Evolutionary conservation across 2,797 vertebrate genomes (phyloP), one percentile per base, ranked within the genome.

Genomic region (Limnodromus scolopaceus): DNA sequence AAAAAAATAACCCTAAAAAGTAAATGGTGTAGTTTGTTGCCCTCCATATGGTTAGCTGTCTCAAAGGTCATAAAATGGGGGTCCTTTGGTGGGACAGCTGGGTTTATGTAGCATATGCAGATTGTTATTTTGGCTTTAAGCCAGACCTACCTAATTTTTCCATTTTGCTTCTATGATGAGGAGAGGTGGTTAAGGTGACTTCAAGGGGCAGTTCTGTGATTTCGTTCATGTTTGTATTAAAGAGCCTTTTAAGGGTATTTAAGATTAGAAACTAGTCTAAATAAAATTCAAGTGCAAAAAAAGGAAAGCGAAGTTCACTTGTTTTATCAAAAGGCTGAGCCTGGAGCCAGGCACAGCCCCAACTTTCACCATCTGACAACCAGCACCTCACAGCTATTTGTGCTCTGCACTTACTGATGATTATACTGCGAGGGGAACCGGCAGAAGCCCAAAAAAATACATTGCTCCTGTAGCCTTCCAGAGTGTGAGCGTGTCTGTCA

Each of bases 101-200:
- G 89, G 92, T 98, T 98, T 98, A 95, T 96, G 96, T 94, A 97
- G 89, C 77, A 39, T 97, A 97, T 96, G 71, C 92, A 96, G 92
- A 95, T 95, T 96, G 96, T 96, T 98, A 75, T 90, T 94, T 94
- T 98, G 98, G 97, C 94, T 58, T 70, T 27, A 77, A 91, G 92
- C 97, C 98, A 98, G 41, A 81, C 92, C 89, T 92, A 90, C 96
- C 92, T 96, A 61, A 43, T 96, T 98, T 98, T 98, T 98, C 97
- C 95, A 89, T 97, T 97, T 96, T 93, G 79, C 54, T 53, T 63
- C 34, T 95, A 61, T 95, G 96, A 96, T 95, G 92, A 96, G 92
- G 93, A 95, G 83, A 75, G 65, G 84, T 91, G 54, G 53, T 78
- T 91, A 92, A 91, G 84, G 77, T 93, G 81, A 76, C 90, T 96